These are phyloP conservation scores for Discoglossus pictus DNA, from an alignment of 2,797 vertebrate species.

Conservation along the genomic window DNA sequence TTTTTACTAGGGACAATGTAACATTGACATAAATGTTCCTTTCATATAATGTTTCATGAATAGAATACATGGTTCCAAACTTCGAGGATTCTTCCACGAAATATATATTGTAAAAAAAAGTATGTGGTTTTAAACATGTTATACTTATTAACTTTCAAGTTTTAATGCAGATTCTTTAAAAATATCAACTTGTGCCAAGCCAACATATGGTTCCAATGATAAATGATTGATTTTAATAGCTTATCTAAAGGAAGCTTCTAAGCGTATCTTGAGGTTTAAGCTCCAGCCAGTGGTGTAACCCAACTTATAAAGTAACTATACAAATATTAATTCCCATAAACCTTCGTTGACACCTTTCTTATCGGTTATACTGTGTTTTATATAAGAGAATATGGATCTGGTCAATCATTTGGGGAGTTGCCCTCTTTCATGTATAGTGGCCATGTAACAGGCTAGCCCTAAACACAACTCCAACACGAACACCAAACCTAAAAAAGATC, in stretches of 20 bases:
- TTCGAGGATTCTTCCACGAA: too few relatives aligned
- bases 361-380: too few relatives aligned
- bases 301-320: constrained; percentile 40
- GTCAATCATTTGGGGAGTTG: too few relatives aligned
- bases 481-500: too few relatives aligned
- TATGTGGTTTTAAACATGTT: neutral
- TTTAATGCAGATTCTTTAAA: constrained; percentile 11
- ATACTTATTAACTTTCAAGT: constrained; percentile 19
- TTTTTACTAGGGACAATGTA: too few relatives aligned
- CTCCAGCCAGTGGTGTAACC: constrained; percentile 26
- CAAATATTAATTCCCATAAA: constrained; percentile 26
- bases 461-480: too few relatives aligned
- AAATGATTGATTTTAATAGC: constrained; percentile 44
- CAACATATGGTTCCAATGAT: constrained; percentile 46
- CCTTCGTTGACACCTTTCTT: constrained; percentile 23
- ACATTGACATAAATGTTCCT: too few relatives aligned
- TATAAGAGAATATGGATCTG: too few relatives aligned
- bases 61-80: too few relatives aligned
- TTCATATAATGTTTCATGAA: too few relatives aligned
- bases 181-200: constrained; percentile 18
- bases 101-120: constrained; percentile 16
- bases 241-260: constrained; percentile 42
- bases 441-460: too few relatives aligned
- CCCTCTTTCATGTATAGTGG: too few relatives aligned
- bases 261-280: constrained; percentile 27